Percentiles rank a stretch among this genome's conserved stretches.
Conservation (phyloP, 2,113 vertebrate species). For the Sprattus sprattus region DNA sequence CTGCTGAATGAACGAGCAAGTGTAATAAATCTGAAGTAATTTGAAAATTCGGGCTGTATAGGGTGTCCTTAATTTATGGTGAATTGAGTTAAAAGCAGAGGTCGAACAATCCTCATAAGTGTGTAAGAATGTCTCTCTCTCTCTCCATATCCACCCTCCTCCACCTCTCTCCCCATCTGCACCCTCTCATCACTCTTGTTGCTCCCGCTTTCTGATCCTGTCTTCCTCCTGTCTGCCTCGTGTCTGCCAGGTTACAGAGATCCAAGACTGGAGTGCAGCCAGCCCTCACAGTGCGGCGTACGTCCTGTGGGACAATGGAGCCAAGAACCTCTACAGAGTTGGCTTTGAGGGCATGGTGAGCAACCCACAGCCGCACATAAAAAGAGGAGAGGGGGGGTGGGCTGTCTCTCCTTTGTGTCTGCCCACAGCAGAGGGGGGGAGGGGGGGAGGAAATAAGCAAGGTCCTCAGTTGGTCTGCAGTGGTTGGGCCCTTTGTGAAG, state of each 20-base stretch:
- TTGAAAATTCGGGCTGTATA: neutral
- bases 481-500: slow-evolving; percentile 63
- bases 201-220: neutral
- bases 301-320: slow-evolving; percentile 98
- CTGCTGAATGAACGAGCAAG: neutral
- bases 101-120: neutral
- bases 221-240: neutral
- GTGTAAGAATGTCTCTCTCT: neutral
- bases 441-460: too few species aligned
- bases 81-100: neutral
- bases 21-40: neutral
- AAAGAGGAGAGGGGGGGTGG: slow-evolving; percentile 22
- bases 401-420: neutral
- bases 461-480: neutral
- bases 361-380: slow-evolving; percentile 52
- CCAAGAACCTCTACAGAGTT: slow-evolving; percentile 98
- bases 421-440: neutral
- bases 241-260: slow-evolving; percentile 89
- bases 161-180: neutral
- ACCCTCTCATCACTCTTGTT: neutral
- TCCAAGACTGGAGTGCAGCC: slow-evolving; percentile 97
- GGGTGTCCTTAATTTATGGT: neutral
- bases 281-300: slow-evolving; percentile 98
- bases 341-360: slow-evolving; percentile 99
- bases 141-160: neutral